A percentile compares a stretch with the other conserved stretches of the same genome.
Evolutionary conservation across 2,888 invertebrate genomes (phyloP).

Genomic region (Eupithecia inturbata): DNA sequence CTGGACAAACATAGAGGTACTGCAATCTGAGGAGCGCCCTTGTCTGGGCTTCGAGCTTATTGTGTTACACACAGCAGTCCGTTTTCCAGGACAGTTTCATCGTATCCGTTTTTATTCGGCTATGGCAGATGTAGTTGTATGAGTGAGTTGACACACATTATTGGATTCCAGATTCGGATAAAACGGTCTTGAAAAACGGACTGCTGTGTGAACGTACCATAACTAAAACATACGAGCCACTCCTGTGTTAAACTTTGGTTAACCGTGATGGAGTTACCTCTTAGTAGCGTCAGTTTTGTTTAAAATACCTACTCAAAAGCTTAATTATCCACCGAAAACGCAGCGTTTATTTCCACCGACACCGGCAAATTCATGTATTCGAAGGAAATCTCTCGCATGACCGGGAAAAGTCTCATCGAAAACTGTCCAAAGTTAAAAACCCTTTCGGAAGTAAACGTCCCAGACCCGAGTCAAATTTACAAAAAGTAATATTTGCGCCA

Average conservation of each 20-base stretch:
- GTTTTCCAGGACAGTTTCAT: too few species aligned
- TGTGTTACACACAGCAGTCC: neutral
- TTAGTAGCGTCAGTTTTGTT: neutral
- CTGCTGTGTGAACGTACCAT: too few species aligned
- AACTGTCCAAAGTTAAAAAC: neutral
- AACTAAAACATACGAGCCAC: neutral
- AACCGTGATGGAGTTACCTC: neutral
- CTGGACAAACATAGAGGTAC: neutral
- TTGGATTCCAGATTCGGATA: too few species aligned
- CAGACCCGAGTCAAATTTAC: neutral
- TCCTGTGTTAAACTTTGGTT: neutral
- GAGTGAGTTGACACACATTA: too few species aligned
- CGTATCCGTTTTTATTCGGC: too few species aligned
- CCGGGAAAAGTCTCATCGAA: neutral
- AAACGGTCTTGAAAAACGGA: too few species aligned
- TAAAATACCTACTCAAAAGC: neutral
- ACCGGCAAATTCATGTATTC: neutral
- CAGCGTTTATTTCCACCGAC: neutral
- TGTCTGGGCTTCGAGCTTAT: neutral
- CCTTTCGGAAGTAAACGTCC: neutral
- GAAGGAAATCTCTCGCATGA: neutral
- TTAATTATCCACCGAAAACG: neutral
- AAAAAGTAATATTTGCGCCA: neutral
- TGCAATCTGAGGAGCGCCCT: neutral
- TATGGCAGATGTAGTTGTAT: too few species aligned